Evolutionary conservation across 2,113 vertebrate genomes (phyloP).

Genomic region (Eulemur rufifrons): DNA sequence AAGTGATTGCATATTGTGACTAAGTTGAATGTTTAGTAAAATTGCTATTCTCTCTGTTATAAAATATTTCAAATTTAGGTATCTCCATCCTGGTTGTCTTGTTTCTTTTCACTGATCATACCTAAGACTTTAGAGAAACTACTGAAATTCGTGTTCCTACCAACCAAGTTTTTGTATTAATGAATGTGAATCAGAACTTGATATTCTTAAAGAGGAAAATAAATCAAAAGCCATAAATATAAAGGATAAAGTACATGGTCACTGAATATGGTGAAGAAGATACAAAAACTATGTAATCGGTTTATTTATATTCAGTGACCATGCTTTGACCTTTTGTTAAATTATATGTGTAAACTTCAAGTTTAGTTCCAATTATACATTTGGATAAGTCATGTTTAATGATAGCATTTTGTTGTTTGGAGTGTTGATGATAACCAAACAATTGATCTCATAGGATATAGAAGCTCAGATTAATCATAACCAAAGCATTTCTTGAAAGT

Average conservation of each 20-base stretch:
- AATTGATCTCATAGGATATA: neutral
- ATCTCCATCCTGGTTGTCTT: neutral
- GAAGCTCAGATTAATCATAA: constrained; percentile 23
- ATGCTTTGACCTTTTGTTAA: constrained; percentile 46
- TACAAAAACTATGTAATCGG: neutral
- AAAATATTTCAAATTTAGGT: constrained; percentile 47
- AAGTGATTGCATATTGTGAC: neutral
- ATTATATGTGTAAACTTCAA: constrained; percentile 36
- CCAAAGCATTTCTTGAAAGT: constrained; percentile 12
- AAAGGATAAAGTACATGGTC: neutral
- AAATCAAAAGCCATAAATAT: constrained; percentile 6
- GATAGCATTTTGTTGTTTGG: constrained; percentile 22
- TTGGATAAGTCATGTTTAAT: neutral
- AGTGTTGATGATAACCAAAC: neutral
- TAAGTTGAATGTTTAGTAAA: constrained; percentile 13
- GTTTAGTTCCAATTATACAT: constrained; percentile 34
- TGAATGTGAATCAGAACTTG: constrained; percentile 18
- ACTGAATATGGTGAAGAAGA: constrained; percentile 29
- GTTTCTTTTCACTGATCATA: constrained; percentile 17
- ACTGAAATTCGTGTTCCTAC: constrained; percentile 33
- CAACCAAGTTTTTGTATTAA: constrained; percentile 22
- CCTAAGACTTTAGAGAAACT: constrained; percentile 17
- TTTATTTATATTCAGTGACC: constrained; percentile 44
- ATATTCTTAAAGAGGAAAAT: constrained; percentile 34
- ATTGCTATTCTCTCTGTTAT: neutral